Evolutionary conservation across 2,113 vertebrate genomes (phyloP).

Genomic region (Chaetops frenatus): DNA sequence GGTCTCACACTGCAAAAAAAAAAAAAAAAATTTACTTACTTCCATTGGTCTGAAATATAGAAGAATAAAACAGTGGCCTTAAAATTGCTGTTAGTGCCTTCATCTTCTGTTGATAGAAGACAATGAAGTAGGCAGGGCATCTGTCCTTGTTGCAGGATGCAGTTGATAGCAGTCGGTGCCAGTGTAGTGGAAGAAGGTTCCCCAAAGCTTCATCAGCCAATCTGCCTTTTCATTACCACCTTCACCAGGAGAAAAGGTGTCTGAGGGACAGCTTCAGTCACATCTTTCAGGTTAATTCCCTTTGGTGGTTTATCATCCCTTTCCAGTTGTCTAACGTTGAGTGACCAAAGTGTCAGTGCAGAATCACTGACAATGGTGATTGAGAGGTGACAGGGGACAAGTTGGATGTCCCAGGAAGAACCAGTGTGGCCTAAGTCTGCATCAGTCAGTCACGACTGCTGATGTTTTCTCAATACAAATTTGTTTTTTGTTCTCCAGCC

Average conservation of each 20-base stretch:
- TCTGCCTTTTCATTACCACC: not conserved
- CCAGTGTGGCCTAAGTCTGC: fast-evolving
- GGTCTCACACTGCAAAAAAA: not conserved
- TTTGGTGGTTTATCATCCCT: not conserved
- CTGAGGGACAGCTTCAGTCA: not conserved
- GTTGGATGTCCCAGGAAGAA: not conserved
- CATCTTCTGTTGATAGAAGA: not conserved
- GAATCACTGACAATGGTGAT: not conserved
- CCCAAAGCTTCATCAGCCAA: not conserved
- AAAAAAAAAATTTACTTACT: not conserved
- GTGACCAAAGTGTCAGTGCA: not conserved
- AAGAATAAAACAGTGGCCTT: not conserved
- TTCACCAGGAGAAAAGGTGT: not conserved
- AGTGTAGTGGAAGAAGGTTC: not conserved
- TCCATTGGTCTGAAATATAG: not conserved
- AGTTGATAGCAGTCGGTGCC: fast-evolving
- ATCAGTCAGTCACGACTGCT: not conserved
- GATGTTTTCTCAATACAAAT: not conserved
- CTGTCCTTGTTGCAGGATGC: not conserved
- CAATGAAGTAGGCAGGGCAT: not conserved
- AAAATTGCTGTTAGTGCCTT: not conserved
- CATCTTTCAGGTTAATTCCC: not conserved
- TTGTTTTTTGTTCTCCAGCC: not conserved
- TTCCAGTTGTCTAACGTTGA: not conserved
- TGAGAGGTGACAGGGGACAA: not conserved